A percentile compares a stretch with the other conserved stretches of the same genome.
Conservation (phyloP, 2,113 vertebrate species). For the Coracopsis vasa region DNA sequence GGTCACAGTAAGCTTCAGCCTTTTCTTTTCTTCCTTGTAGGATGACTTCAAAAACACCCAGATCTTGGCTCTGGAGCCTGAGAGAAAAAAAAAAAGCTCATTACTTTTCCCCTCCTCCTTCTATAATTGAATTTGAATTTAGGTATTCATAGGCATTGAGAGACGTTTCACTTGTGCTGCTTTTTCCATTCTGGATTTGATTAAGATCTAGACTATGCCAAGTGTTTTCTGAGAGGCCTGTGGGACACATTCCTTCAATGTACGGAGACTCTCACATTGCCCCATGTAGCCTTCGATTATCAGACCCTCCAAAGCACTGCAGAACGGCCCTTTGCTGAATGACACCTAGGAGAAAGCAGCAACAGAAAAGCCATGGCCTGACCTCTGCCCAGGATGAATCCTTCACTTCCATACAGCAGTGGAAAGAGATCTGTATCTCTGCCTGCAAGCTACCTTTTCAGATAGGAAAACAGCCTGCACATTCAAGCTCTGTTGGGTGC, state of each 20-base stretch:
- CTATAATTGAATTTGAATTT: neutral
- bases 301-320: neutral
- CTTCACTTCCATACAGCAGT: neutral
- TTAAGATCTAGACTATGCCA: neutral
- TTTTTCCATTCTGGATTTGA: slow-evolving; percentile 1
- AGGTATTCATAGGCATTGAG: neutral
- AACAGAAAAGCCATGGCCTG: neutral
- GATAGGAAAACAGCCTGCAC: neutral
- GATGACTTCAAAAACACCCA: slow-evolving; percentile 29
- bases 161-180: neutral
- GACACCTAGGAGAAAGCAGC: neutral
- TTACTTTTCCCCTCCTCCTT: neutral
- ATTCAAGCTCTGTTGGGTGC: neutral
- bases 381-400: neutral
- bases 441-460: neutral
- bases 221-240: neutral
- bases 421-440: neutral
- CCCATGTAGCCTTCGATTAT: neutral
- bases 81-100: neutral
- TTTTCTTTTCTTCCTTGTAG: slow-evolving; percentile 27
- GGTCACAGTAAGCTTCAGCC: slow-evolving; percentile 33
- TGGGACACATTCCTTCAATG: neutral
- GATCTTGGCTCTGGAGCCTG: slow-evolving; percentile 1
- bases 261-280: neutral
- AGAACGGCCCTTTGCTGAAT: neutral